Evolutionary conservation across 2,113 vertebrate species (phyloP), one percentile per base, ranked within the genome.

Genomic region (Tursiops truncatus): DNA sequence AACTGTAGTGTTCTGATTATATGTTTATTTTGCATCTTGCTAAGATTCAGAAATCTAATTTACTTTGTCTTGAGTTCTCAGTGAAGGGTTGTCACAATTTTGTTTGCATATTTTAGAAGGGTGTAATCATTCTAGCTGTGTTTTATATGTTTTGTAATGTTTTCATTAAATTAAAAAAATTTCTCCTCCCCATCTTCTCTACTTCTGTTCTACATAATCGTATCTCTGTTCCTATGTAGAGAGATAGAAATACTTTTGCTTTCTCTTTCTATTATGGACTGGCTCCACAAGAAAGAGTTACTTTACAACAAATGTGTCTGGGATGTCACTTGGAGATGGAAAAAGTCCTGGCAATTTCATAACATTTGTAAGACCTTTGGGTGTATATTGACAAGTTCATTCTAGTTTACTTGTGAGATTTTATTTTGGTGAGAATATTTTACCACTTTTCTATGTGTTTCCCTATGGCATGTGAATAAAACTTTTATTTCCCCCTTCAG

Each of bases 351-450:
- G 65, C 50, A 94, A 91, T 80, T 83, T 95, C 17, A 20, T 84
- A 94, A 84, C 28, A 70, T 74, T 92, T 93, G 2, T 23, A 95
- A 93, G 82, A 70, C 13, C 36, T 95, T 88, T 74, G 18, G 9
- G 18, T 96, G 38, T 71, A 63, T 91, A 9, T 94, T 63, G 60
- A 31, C 58, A 91, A 63, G 50, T 76, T 83, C 74, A 25, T 95
- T 96, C 11, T 80, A 28, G 38, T 93, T 96, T 89, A 85, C 23
- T n/a, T 62, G 36, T 68, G 33, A 94, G 20, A 82, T 95, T 96
- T 95, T 79, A 93, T 82, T 95, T 95, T 95, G 56, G 44, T 65
- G 36, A 79, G 94, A 93, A 71, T 21, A 89, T 86, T 86, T 93
- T 56, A 65, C 26, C 80, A 62, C 25, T 94, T 92, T 95, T 67